These are phyloP conservation scores for Eupithecia dodoneata DNA, from an alignment of 2,888 invertebrate species.

Conservation along the genomic window DNA sequence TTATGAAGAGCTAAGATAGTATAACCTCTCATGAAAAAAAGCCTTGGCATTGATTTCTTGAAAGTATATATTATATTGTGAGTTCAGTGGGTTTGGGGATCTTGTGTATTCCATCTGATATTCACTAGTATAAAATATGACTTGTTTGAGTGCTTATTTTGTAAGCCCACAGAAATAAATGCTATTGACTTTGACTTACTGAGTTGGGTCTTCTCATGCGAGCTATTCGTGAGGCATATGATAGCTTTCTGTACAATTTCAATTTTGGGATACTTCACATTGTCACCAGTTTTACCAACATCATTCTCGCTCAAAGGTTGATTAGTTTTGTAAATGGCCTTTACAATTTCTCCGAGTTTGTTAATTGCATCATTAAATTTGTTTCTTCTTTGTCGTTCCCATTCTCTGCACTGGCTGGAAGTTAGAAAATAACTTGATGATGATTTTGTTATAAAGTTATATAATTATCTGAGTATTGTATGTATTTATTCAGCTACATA, in stretches of 20 bases:
- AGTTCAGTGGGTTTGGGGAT: too few relatives aligned
- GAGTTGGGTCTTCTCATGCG: slow-evolving; percentile 69
- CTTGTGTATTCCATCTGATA: too few relatives aligned
- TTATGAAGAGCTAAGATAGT: too few relatives aligned
- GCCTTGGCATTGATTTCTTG: too few relatives aligned
- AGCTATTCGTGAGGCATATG: slow-evolving; percentile 64
- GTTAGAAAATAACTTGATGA: slow-evolving; percentile 27
- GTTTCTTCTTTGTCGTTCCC: slow-evolving; percentile 88
- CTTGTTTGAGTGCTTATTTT: too few relatives aligned
- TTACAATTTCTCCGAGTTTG: slow-evolving; percentile 72
- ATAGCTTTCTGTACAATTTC: slow-evolving; percentile 78
- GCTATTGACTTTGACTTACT: slow-evolving; percentile 58
- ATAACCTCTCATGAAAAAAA: too few relatives aligned
- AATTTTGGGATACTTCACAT: slow-evolving; percentile 73
- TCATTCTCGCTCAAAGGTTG: slow-evolving; percentile 38
- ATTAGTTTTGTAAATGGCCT: slow-evolving; percentile 60
- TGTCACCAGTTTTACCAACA: slow-evolving; percentile 58
- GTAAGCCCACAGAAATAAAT: too few relatives aligned
- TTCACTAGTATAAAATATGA: too few relatives aligned
- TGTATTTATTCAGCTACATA: not conserved
- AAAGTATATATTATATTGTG: too few relatives aligned
- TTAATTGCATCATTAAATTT: slow-evolving; percentile 84
- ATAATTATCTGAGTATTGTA: not conserved
- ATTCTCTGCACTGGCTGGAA: slow-evolving; percentile 86
- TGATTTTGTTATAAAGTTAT: not conserved